phyloP scores from a whole-genome alignment of 2,888 invertebrate species.

The Hemaris fuciformis region DNA sequence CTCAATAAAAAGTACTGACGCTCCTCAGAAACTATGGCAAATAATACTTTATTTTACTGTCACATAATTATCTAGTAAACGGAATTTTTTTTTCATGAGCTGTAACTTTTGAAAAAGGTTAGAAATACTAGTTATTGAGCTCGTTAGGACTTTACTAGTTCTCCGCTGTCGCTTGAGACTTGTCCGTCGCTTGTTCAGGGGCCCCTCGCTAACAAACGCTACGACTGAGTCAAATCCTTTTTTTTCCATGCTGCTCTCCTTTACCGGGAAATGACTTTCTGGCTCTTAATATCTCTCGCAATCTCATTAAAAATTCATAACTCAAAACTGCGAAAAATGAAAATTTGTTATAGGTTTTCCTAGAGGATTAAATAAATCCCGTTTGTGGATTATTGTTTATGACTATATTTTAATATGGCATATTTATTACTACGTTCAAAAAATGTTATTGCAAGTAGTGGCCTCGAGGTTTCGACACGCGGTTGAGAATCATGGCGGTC shows the following conservation, averaged over 20 bases:
- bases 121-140: neutral
- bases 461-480: no score
- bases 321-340: conserved; percentile 80
- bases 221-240: conserved; percentile 63
- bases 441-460: no score
- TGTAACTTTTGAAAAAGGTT: neutral
- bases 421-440: no score
- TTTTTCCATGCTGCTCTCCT: conserved; percentile 69
- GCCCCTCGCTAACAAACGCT: conserved; percentile 67
- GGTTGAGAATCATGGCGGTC: no score
- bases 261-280: conserved; percentile 82
- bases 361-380: conserved; percentile 22
- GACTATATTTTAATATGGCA: no score
- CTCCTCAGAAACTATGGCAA: no score
- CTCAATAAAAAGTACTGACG: no score
- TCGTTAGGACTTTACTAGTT: neutral
- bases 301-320: conserved; percentile 85
- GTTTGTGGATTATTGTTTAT: neutral
- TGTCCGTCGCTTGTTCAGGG: conserved; percentile 33
- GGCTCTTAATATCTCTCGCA: conserved; percentile 82
- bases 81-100: no score
- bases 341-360: conserved; percentile 61
- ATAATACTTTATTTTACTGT: no score
- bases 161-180: neutral
- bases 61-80: no score